Evolutionary conservation across 2,888 invertebrate species (phyloP), one percentile per base, ranked within the genome.

Genomic region (Stenolophus ochropezus): DNA sequence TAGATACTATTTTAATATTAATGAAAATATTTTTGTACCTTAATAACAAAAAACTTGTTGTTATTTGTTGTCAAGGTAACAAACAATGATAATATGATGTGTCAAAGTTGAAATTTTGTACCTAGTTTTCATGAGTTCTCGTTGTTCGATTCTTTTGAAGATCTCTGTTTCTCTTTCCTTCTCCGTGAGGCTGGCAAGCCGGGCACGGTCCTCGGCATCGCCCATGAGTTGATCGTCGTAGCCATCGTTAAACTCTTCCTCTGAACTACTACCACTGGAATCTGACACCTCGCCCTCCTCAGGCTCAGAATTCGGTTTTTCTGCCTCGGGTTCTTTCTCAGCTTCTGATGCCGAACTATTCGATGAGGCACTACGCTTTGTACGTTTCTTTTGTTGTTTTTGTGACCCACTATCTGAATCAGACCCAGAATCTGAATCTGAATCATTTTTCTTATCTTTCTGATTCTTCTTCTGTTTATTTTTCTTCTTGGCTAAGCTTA

Each of bases 211-310:
- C 85, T 97, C 98, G 82, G 96, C 98, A 89, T 98, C 98, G 0
- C 98, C 98, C 95, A 98, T 98, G 25, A 98, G 92, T 87, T 98
- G 96, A 84, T 98, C 98, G 88, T 98, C 98, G 86, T 96, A 98
- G 83, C 98, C 98, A 90, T 99, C 98, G 87, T 97, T 95, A 87
- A 98, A 98, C 89, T 98, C 97, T 84, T 95, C 95, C 84, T 96
- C 95, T 78, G 92, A 93, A 84, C 92, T 92, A 0, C 91, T 91
- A 80, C 91, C 92, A 81, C 93, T 92, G 83, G 93, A 92, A 83
- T 89, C 89, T 0, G 96, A 96, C 0, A 97, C 97, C 90, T 97
- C 97, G 25, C 96, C 96, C 92, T 96, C 96, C 89, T 96, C 96
- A 0, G 95, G 94, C 86, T 96, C 96, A 75, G 95, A 95, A 83